These are phyloP conservation scores for Leptoteleia sp. DNA, from an alignment of 1,140 invertebrate genomes.

Conservation along the genomic window DNA sequence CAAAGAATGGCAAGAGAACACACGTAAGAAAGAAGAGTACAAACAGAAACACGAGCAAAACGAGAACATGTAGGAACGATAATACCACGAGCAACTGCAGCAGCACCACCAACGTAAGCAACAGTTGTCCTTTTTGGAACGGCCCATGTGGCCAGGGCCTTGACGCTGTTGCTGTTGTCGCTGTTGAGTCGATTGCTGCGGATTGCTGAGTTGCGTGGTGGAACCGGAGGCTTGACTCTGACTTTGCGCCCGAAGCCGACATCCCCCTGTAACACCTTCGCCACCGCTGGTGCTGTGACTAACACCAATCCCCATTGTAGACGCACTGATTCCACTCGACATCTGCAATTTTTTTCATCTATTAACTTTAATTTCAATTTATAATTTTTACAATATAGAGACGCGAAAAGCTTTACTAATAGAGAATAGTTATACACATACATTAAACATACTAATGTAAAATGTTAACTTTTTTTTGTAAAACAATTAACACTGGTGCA, in stretches of 20 bases:
- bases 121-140: conserved; percentile 82
- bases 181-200: conserved; percentile 70
- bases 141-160: conserved; percentile 72
- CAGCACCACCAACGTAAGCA: conserved; percentile 87
- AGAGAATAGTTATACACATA: too few species aligned
- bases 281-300: conserved; percentile 75
- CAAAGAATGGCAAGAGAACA: conserved; percentile 16
- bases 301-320: conserved; percentile 79
- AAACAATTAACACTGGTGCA: too few species aligned
- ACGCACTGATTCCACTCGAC: conserved; percentile 80
- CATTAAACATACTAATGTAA: too few species aligned
- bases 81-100: conserved; percentile 87
- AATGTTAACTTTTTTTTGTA: too few species aligned
- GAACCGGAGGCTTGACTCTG: conserved; percentile 73
- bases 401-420: too few species aligned
- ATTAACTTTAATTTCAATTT: background rate
- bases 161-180: conserved; percentile 71
- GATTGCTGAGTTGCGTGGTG: conserved; percentile 71
- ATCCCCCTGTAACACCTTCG: conserved; percentile 72
- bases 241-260: conserved; percentile 76
- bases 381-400: too few species aligned
- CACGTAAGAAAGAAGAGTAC: conserved; percentile 9
- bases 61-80: conserved; percentile 68
- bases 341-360: conserved; percentile 57
- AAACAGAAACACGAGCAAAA: conserved; percentile 27